Evolutionary conservation across 2,113 vertebrate genomes (phyloP).

Genomic region (Neogale vison): DNA sequence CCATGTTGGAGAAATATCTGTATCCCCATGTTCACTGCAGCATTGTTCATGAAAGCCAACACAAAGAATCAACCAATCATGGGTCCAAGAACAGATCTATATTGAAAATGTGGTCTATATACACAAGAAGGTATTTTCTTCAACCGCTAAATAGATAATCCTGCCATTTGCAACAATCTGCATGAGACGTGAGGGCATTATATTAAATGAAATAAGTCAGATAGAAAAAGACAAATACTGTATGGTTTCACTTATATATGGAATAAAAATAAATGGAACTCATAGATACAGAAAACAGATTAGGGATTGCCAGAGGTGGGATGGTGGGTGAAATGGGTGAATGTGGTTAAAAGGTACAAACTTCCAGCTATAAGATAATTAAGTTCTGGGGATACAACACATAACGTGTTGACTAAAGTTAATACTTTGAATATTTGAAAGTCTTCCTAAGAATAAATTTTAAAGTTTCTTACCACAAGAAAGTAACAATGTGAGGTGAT

Average conservation of each 20-base stretch:
- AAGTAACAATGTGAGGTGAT: background rate
- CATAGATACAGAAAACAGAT: background rate
- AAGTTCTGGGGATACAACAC: background rate
- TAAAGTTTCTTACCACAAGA: background rate
- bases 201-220: background rate
- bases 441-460: background rate
- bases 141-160: background rate
- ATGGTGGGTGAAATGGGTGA: background rate
- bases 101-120: background rate
- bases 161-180: background rate
- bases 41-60: background rate
- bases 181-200: background rate
- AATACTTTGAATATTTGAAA: background rate
- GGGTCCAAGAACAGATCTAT: background rate
- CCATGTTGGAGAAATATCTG: too few relatives aligned
- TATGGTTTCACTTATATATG: background rate
- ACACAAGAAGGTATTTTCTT: background rate
- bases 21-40: background rate
- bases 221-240: background rate
- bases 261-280: background rate
- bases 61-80: background rate
- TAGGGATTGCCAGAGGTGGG: background rate
- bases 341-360: background rate
- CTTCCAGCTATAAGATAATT: background rate
- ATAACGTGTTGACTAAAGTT: background rate